Evolutionary conservation across 1,140 invertebrate genomes (phyloP).

Genomic region (Drosophila grimshawi): DNA sequence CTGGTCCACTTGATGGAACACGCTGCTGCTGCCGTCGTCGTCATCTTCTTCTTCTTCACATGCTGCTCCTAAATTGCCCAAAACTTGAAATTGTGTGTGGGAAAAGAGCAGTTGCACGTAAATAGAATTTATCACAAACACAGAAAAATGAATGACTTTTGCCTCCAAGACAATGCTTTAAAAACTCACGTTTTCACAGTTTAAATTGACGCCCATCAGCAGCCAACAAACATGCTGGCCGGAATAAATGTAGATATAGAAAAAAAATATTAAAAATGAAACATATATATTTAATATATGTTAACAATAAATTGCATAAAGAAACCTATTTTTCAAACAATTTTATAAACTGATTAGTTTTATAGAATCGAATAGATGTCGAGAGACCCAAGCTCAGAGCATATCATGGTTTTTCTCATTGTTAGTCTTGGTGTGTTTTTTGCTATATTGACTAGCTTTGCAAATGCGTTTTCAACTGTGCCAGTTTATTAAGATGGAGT

Average conservation of each 20-base stretch:
- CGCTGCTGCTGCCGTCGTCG: constrained; percentile 24
- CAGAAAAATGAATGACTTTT: constrained; percentile 40
- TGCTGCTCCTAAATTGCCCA: constrained; percentile 57
- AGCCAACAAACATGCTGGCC: constrained; percentile 51
- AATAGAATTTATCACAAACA: constrained; percentile 65
- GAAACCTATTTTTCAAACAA: too few species aligned
- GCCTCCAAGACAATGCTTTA: constrained; percentile 34
- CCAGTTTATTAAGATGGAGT: too few species aligned
- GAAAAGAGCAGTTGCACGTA: constrained; percentile 58
- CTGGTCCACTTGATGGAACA: constrained; percentile 26
- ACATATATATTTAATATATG: too few species aligned
- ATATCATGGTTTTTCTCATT: too few species aligned
- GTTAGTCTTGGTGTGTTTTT: too few species aligned
- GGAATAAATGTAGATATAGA: constrained; percentile 16
- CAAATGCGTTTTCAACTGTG: too few species aligned
- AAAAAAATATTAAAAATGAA: neutral
- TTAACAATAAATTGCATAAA: too few species aligned
- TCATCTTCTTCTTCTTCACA: constrained; percentile 8
- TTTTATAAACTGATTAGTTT: too few species aligned
- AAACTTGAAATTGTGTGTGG: constrained; percentile 31
- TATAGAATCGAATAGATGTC: too few species aligned
- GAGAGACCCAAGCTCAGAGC: too few species aligned
- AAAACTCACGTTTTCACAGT: constrained; percentile 58
- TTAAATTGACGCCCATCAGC: constrained; percentile 50
- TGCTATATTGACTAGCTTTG: too few species aligned